Evolutionary conservation across 2,888 invertebrate genomes (phyloP).

Genomic region (Chymomyza amoena): DNA sequence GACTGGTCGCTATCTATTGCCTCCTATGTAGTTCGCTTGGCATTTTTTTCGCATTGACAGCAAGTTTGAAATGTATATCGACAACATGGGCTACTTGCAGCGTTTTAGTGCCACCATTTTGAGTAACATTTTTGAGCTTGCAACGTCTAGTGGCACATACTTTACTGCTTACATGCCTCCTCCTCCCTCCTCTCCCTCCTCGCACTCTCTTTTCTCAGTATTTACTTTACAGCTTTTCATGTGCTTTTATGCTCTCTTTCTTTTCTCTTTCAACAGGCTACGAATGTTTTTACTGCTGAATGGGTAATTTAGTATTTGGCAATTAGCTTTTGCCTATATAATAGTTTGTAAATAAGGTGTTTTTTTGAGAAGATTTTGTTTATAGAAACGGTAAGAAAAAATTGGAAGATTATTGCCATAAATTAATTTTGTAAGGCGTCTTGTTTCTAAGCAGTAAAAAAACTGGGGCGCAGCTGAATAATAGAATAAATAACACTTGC

Average conservation of each 20-base stretch:
- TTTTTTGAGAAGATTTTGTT: too few relatives aligned
- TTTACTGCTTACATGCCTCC: neutral
- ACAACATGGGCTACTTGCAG: constrained; percentile 47
- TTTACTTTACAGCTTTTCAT: constrained; percentile 56
- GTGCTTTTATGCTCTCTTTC: constrained; percentile 21
- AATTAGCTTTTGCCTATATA: constrained; percentile 68
- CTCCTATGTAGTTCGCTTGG: constrained; percentile 14
- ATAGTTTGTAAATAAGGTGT: constrained; percentile 1
- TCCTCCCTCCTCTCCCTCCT: neutral
- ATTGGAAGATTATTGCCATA: too few relatives aligned
- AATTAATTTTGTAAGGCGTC: too few relatives aligned
- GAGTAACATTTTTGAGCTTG: constrained; percentile 48
- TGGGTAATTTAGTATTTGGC: constrained; percentile 74
- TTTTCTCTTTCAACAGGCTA: constrained; percentile 25
- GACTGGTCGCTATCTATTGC: neutral
- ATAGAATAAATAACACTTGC: too few relatives aligned
- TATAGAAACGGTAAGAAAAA: too few relatives aligned
- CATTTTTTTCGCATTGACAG: constrained; percentile 70
- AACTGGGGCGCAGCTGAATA: too few relatives aligned
- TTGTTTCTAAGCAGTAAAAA: too few relatives aligned
- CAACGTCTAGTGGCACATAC: constrained; percentile 24
- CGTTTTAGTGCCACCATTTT: constrained; percentile 43
- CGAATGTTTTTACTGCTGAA: constrained; percentile 72
- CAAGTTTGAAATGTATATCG: constrained; percentile 72
- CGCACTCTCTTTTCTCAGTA: constrained; percentile 16